These are phyloP conservation scores for Pygoscelis adeliae DNA, from an alignment of 2,113 vertebrate genomes.

Conservation along the genomic window DNA sequence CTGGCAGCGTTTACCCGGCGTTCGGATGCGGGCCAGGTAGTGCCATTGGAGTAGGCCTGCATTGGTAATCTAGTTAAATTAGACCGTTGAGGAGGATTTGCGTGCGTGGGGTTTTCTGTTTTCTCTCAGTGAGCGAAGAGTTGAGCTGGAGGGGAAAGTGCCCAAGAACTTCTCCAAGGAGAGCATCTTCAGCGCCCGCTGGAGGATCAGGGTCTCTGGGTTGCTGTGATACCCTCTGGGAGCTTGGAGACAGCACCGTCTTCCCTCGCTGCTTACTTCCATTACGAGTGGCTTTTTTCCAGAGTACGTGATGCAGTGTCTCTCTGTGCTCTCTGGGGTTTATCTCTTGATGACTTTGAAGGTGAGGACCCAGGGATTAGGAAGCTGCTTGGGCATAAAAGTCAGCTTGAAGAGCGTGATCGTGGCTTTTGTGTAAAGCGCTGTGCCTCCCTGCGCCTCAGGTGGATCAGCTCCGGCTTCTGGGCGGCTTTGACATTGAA, in stretches of 20 bases:
- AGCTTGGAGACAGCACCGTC: fast-evolving
- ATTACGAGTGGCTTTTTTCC: neutral
- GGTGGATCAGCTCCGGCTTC: neutral
- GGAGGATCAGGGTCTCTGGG: neutral
- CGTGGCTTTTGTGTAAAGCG: fast-evolving
- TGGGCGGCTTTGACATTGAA: fast-evolving
- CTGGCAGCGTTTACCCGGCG: neutral
- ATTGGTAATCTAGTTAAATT: neutral
- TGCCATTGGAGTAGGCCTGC: neutral
- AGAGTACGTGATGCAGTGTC: fast-evolving
- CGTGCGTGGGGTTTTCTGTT: fast-evolving
- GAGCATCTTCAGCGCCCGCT: fast-evolving
- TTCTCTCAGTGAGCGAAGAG: neutral
- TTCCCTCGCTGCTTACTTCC: neutral
- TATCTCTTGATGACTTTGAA: neutral
- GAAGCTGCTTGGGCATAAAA: neutral
- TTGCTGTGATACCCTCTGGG: neutral
- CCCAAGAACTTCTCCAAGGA: neutral
- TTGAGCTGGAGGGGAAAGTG: neutral
- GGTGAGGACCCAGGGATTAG: neutral
- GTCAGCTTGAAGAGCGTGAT: fast-evolving
- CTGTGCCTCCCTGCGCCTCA: fast-evolving
- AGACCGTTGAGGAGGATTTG: neutral
- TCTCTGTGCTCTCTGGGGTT: neutral
- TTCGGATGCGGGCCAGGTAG: neutral